phyloP scores from a whole-genome alignment of 1,140 invertebrate species.

The Drosophila nikananu region DNA sequence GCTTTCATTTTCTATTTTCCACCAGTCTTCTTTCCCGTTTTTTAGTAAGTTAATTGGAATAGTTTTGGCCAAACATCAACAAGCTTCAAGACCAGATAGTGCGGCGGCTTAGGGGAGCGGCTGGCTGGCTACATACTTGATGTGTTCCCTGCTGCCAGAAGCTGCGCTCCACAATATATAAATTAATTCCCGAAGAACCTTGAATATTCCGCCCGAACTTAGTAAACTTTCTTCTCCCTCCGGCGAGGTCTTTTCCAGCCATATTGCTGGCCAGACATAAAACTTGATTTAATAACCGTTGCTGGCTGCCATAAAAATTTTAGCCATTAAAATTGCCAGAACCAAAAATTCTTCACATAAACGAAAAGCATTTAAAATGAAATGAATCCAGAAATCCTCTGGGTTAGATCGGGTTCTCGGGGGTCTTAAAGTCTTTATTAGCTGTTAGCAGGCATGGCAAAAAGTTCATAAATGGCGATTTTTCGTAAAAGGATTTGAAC shows the following conservation, averaged over 20 bases:
- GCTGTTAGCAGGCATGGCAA: conserved; percentile 50
- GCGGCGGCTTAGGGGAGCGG: conserved; percentile 1
- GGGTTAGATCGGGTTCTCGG: conserved; percentile 19
- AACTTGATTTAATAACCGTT: conserved; percentile 79
- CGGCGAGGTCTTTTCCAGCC: background rate
- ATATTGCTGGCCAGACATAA: conserved; percentile 63
- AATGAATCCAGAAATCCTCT: conserved; percentile 52
- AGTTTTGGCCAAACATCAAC: conserved; percentile 72
- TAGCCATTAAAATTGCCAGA: conserved; percentile 65
- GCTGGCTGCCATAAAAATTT: conserved; percentile 68
- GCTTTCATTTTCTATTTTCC: conserved; percentile 47
- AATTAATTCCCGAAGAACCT: conserved; percentile 48
- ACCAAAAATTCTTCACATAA: conserved; percentile 47
- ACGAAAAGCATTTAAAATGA: conserved; percentile 70
- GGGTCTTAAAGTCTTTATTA: conserved; percentile 64
- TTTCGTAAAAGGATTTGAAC: conserved; percentile 2
- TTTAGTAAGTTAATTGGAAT: conserved; percentile 74
- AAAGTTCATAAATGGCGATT: conserved; percentile 39
- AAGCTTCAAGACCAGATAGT: conserved; percentile 44
- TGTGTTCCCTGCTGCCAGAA: conserved; percentile 19
- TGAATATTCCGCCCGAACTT: conserved; percentile 28
- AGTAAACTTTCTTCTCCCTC: conserved; percentile 11
- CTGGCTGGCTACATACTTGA: conserved; percentile 27
- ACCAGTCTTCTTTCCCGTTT: conserved; percentile 37
- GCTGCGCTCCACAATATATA: conserved; percentile 23